These are phyloP conservation scores for Pteropus alecto DNA, from an alignment of 2,113 vertebrate genomes.

Conservation along the genomic window DNA sequence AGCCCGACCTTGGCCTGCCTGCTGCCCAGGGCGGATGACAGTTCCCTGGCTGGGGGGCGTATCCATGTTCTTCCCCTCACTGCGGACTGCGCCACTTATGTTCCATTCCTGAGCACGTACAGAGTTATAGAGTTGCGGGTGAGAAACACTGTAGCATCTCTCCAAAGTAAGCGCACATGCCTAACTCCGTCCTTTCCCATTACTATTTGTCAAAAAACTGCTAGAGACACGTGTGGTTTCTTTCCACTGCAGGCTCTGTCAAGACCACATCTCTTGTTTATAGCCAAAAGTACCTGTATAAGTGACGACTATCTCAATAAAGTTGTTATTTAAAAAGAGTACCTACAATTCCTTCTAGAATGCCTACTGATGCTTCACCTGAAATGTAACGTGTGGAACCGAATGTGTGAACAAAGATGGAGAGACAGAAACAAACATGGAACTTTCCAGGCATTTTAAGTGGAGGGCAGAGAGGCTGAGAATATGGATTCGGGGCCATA, in stretches of 20 bases:
- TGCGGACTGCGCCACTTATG: not conserved
- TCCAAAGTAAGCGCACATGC: not conserved
- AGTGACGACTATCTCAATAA: not conserved
- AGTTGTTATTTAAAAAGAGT: not conserved
- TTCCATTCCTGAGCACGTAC: not conserved
- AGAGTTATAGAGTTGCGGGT: not conserved
- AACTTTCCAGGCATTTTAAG: not conserved
- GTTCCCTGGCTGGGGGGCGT: rapidly evolving
- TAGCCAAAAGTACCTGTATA: not conserved
- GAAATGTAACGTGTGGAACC: not conserved
- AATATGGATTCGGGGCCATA: not conserved
- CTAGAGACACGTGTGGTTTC: not conserved
- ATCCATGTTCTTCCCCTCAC: not conserved
- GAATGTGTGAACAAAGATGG: not conserved
- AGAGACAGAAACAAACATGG: not conserved
- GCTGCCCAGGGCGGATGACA: not conserved
- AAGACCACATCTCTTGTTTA: not conserved
- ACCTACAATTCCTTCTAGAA: not conserved
- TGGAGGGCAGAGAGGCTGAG: not conserved
- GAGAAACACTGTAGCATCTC: not conserved
- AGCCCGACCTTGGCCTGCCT: too few species aligned
- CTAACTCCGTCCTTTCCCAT: not conserved
- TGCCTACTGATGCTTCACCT: not conserved
- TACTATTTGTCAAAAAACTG: not conserved
- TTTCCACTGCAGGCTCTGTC: not conserved